Evolutionary conservation across 2,113 vertebrate genomes (phyloP), one percentile per base, ranked within the genome.

Genomic region (Symphodus melops): DNA sequence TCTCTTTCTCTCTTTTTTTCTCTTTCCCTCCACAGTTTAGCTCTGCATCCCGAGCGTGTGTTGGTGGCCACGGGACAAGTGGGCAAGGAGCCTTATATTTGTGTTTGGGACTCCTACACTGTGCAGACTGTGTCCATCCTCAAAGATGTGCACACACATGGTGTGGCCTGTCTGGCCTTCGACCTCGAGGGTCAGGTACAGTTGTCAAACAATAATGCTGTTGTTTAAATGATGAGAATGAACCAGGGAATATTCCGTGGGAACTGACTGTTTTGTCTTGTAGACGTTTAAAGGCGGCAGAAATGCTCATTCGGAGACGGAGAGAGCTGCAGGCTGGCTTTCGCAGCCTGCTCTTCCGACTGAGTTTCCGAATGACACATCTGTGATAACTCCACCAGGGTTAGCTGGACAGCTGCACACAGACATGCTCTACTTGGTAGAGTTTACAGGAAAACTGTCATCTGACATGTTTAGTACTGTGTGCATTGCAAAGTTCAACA

Each of bases 31-130:
- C 68, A 72, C 95, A 99, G 98, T 93, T 95, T 99, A 92, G 97
- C 98, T 56, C 92, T 99, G 75, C 98, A 99, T 93, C 98, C 98
- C 3, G 98, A 99, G 81, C 95, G 95, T 66, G 96, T 97, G 79
- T 89, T 99, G 94, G 97, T 99, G 91, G 98, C 98, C 86, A 99
- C 98, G 6, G 98, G 98, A 87, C 98, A 99, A 94, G 97, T 99
- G 93, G 98, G 98, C 75, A 98, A 98, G 89, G 98, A 99, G 55
- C 98, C 98, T 0, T 98, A 97, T 85, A 97, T 99, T 91, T 99
- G 98, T 2, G 95, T 99, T 44, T 99, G 97, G 97, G 98, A 99
- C 82, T 97, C 98, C 0, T 99, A 98, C 91, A 97, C 96, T 25
- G 94, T 98, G 75, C 98, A 99, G 64, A 99, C 98, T 0, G 84